Evolutionary conservation across 2,888 invertebrate species (phyloP), one percentile per base, ranked within the genome.

Genomic region (Didymodactylos carnosus): DNA sequence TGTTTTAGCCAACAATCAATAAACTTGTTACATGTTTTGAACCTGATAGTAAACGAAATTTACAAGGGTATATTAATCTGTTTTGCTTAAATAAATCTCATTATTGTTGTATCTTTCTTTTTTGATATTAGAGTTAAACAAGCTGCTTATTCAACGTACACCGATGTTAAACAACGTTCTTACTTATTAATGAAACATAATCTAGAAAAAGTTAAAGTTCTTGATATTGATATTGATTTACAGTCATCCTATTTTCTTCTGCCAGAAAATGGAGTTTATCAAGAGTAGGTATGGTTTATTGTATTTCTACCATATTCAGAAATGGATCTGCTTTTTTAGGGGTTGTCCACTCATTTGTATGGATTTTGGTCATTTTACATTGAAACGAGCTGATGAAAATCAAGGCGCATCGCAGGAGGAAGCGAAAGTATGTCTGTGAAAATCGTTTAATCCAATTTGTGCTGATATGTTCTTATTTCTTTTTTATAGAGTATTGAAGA

Each of bases 211-310:
- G 71, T 74, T 35, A 53, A 74, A 46, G 71, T 69, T 41, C 41
- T 74, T 39, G 71, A 74, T 25, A 40, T 74, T 16, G 72, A 76
- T 78, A 87, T 98, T 16, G 87, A 90, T 80, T 86, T 97, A 46
- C 88, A 90, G 80, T 91, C 97, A 0, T 91, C 93, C 0, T 89
- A 90, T 79, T 85, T 98, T 71, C 88, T 97, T 71, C 84, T 98
- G 77, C 94, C 95, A 0, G 88, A 90, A 76, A 87, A 87, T 35
- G 97, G 97, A 19, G 85, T 88, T 35, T 90, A 89, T 83, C 87
- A 83, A 77, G 87, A 80, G 77, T 70, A 27, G 4, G 13, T 25
- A 11, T 23, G 14, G 16, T 2, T 16, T 10, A 35, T 39, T n/a
- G n/a, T n/a, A n/a, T n/a, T n/a, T n/a, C n/a, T n/a, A n/a, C n/a